Evolutionary conservation across 2,113 vertebrate species (phyloP).

Genomic region (Propithecus coquereli): DNA sequence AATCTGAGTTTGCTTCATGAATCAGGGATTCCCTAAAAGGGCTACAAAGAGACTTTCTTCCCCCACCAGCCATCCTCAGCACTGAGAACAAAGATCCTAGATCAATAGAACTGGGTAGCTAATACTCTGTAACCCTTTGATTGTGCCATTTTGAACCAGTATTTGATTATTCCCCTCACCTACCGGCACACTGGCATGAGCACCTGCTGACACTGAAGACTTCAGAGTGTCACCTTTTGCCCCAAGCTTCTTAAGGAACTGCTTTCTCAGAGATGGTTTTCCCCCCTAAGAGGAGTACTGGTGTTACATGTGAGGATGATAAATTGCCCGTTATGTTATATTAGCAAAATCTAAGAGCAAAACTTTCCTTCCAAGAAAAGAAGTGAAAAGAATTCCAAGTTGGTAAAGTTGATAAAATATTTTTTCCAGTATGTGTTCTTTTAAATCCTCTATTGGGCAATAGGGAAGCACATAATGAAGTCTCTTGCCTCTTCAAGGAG

Average conservation of each 20-base stretch:
- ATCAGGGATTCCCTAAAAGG: neutral
- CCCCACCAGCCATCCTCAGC: neutral
- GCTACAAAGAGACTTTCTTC: neutral
- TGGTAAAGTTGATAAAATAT: neutral
- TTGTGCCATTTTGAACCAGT: neutral
- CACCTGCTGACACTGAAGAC: neutral
- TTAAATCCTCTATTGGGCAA: neutral
- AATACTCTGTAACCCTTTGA: neutral
- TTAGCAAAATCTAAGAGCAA: neutral
- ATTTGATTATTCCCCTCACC: neutral
- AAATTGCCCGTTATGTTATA: neutral
- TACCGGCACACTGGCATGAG: neutral
- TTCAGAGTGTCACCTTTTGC: neutral
- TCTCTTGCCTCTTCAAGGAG: neutral
- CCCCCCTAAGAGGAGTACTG: neutral
- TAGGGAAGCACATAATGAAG: neutral
- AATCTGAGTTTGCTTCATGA: conserved; percentile 4
- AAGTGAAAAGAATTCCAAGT: neutral
- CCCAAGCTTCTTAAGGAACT: neutral
- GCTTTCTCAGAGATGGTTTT: neutral
- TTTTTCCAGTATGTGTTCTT: neutral
- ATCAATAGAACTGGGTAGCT: neutral
- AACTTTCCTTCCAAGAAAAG: neutral
- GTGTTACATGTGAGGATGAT: neutral
- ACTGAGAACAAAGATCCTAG: neutral